Evolutionary conservation across 2,888 invertebrate species (phyloP).

Genomic region (Tachina grossa): DNA sequence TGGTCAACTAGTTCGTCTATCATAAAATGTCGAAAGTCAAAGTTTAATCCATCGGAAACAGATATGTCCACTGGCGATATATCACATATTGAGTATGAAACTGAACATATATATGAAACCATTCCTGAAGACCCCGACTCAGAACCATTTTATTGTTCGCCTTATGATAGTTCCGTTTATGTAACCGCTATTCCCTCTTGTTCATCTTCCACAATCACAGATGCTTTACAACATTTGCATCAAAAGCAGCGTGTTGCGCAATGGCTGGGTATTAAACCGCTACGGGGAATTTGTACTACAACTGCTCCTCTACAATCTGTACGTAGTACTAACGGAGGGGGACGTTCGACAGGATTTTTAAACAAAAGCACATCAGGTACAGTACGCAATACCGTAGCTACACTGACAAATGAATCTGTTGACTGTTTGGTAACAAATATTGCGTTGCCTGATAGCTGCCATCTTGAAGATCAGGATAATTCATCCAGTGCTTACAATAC

Average conservation of each 20-base stretch:
- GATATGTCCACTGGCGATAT: constrained; percentile 6
- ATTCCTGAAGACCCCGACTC: constrained; percentile 86
- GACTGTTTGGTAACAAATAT: constrained; percentile 53
- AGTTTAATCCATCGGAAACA: constrained; percentile 2
- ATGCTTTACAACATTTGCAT: constrained; percentile 74
- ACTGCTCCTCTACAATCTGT: constrained; percentile 67
- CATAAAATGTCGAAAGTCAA: constrained; percentile 15
- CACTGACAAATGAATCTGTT: constrained; percentile 76
- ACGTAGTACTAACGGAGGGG: constrained; percentile 39
- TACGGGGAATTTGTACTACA: constrained; percentile 71
- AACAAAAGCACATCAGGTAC: constrained; percentile 70
- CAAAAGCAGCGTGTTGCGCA: constrained; percentile 79
- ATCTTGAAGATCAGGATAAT: constrained; percentile 84
- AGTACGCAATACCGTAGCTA: constrained; percentile 76
- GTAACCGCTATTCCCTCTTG: constrained; percentile 75
- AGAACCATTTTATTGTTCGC: constrained; percentile 86
- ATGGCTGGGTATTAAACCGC: constrained; percentile 79
- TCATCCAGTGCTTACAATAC: constrained; percentile 90
- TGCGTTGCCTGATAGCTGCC: constrained; percentile 55
- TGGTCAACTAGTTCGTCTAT: not conserved
- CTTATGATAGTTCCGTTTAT: constrained; percentile 84
- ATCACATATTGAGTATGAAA: constrained; percentile 83
- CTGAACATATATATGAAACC: constrained; percentile 87
- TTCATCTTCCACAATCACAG: constrained; percentile 71
- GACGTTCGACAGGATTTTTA: constrained; percentile 32